These are phyloP conservation scores for Drosophila heteroneura DNA, from an alignment of 2,888 invertebrate genomes.

Conservation along the genomic window DNA sequence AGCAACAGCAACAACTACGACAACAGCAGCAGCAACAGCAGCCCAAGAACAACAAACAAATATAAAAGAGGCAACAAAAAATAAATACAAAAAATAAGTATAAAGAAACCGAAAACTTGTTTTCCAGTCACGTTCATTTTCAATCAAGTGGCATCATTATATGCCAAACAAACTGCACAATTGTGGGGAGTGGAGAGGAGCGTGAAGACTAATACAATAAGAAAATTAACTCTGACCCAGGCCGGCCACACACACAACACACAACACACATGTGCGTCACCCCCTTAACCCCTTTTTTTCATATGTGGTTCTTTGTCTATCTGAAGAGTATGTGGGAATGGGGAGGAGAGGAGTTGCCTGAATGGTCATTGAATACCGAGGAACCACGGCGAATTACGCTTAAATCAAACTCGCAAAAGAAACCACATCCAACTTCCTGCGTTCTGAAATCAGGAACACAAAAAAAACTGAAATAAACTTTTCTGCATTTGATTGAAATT, in stretches of 20 bases:
- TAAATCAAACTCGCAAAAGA: constrained; percentile 24
- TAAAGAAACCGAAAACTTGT: constrained; percentile 69
- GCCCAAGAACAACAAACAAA: constrained; percentile 13
- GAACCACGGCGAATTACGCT: constrained; percentile 69
- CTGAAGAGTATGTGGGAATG: constrained; percentile 3
- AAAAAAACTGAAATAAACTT: constrained; percentile 26
- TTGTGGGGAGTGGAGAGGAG: not conserved
- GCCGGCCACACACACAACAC: constrained; percentile 25
- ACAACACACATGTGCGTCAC: constrained; percentile 21
- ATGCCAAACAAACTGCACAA: constrained; percentile 61
- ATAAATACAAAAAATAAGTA: constrained; percentile 29
- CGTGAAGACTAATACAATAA: constrained; percentile 68
- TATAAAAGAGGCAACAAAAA: constrained; percentile 4
- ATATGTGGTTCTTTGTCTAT: constrained; percentile 46
- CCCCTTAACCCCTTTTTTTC: constrained; percentile 66
- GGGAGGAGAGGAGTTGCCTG: not conserved
- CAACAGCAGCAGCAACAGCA: constrained; percentile 9
- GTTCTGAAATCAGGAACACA: constrained; percentile 15
- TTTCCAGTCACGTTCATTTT: constrained; percentile 85
- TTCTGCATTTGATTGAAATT: constrained; percentile 10
- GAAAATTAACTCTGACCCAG: constrained; percentile 69
- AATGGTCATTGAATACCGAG: constrained; percentile 39
- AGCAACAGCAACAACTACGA: constrained; percentile 23
- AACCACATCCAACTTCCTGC: constrained; percentile 61
- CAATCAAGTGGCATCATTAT: constrained; percentile 84